These are phyloP conservation scores for Rallus limicola DNA, from an alignment of 2,113 vertebrate genomes.

Conservation along the genomic window DNA sequence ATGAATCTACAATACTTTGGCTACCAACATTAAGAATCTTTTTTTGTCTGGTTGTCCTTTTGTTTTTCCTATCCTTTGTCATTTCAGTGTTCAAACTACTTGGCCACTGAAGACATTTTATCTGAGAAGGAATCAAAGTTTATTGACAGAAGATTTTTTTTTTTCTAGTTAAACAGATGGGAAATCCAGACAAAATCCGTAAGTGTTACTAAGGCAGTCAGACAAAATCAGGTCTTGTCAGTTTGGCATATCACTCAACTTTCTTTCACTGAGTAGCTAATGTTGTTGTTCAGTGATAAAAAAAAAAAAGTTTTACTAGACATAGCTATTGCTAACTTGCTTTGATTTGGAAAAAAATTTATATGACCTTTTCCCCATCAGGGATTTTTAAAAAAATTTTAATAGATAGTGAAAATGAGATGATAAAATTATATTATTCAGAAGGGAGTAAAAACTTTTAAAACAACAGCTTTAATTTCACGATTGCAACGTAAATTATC, in stretches of 20 bases:
- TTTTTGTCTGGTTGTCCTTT: neutral
- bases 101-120: neutral
- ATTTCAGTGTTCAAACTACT: neutral
- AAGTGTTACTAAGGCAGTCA: neutral
- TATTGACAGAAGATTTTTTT: neutral
- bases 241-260: neutral
- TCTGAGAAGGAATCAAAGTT: neutral
- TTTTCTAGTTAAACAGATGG: slow-evolving; percentile 1
- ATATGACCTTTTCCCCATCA: neutral
- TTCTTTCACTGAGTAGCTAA: neutral
- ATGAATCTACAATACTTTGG: neutral
- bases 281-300: neutral
- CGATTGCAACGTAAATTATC: neutral
- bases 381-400: neutral
- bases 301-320: neutral
- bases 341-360: neutral
- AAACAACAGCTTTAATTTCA: neutral
- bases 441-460: neutral
- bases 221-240: neutral
- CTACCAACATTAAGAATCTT: neutral
- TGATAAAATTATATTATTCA: neutral
- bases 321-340: neutral
- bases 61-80: neutral
- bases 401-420: neutral
- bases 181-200: neutral